Evolutionary conservation across 2,797 vertebrate species (phyloP), one percentile per base, ranked within the genome.

Genomic region (Euthynnus affinis): DNA sequence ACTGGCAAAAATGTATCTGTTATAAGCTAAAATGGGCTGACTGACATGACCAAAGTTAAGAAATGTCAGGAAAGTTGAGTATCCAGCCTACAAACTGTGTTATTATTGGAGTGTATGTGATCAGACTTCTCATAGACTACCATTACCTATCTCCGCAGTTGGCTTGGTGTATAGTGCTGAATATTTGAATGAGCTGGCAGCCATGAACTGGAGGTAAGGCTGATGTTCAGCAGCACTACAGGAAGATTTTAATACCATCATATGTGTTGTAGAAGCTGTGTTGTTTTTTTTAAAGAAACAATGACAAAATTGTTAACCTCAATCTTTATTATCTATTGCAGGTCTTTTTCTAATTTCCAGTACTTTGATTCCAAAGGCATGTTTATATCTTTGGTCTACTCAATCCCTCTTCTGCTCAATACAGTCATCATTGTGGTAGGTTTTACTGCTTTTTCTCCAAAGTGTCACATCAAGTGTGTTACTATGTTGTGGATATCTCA

Each of bases 301-400:
- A 40, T 37, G 7, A 59, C 5, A 27, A 17, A 2, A 23, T 6
- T 8, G n/a, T 4, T 53, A 5, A 15, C 6, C 4, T 46, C 4
- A 27, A 10, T 2, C 14, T 44, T 48, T 68, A 2, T 40, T 25
- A 0, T 73, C 51, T 57, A 79, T 89, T 85, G 53, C 87, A 99
- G 98, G 84, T 93, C 89, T 0, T 99, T 98, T 92, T 97, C 98
- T 18, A 95, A 96, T 73, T 97, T 98, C 78, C 98, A 99, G 15
- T 99, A 99, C 89, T 99, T 99, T 79, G 98, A 99, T 81, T 99
- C 98, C 17, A 96, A 95, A 86, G 98, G 98, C 72, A 98, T 99
- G 98, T 99, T 99, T 90, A 98, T 99, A 89, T 99, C 98, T 0
- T 55, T 98, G 5, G 95, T 98, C 18, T 99, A 95, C 87, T 99